Evolutionary conservation across 2,797 vertebrate species (phyloP).

Genomic region (Phoebastria nigripes): DNA sequence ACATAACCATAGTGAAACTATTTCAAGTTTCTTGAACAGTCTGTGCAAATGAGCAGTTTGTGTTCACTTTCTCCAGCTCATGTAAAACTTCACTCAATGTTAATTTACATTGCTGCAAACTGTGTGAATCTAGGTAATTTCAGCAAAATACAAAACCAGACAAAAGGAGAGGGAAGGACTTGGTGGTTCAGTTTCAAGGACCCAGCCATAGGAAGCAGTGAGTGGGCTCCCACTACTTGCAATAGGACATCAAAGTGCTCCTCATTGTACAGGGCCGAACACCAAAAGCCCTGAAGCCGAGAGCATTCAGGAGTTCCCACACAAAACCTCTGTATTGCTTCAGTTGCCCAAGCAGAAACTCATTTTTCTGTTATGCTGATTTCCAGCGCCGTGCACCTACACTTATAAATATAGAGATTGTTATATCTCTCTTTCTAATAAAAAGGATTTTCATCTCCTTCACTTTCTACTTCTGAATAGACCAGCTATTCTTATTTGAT

Average conservation of each 20-base stretch:
- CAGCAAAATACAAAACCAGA: not conserved
- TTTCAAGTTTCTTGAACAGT: not conserved
- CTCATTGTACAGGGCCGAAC: not conserved
- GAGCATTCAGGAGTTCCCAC: not conserved
- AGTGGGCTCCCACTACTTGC: not conserved
- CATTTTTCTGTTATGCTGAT: not conserved
- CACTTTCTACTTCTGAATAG: not conserved
- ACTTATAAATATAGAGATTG: not conserved
- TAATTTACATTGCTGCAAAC: not conserved
- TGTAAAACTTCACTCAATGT: not conserved
- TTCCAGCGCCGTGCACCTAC: not conserved
- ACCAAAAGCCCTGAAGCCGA: not conserved
- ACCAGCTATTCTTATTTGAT: not conserved
- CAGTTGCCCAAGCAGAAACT: not conserved
- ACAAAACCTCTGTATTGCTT: not conserved
- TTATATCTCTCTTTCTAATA: not conserved
- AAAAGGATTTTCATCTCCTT: not conserved
- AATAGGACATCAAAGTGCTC: not conserved
- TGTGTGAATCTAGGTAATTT: not conserved
- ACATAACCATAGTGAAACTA: not conserved
- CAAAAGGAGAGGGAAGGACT: not conserved
- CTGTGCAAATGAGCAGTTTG: not conserved
- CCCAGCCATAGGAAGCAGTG: fast-evolving
- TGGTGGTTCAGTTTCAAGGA: not conserved
- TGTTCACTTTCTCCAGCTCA: not conserved